Evolutionary conservation across 1,140 invertebrate species (phyloP).

Genomic region (Venturia canescens): DNA sequence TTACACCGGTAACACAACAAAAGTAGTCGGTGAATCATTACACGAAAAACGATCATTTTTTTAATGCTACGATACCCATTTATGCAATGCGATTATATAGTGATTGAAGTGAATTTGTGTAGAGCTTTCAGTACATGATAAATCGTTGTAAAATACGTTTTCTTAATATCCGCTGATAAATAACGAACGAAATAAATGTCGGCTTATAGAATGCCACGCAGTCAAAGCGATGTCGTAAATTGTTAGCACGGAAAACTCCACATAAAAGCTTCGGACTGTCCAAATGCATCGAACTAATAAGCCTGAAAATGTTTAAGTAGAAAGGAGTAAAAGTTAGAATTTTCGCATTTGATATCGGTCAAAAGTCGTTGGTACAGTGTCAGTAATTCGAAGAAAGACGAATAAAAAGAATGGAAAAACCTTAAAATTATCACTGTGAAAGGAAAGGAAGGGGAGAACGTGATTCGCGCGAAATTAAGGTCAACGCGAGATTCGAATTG

Average conservation of each 20-base stretch:
- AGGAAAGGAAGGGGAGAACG: background rate
- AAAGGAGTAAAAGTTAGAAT: background rate
- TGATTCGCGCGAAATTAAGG: background rate
- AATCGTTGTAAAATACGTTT: background rate
- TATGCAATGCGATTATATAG: background rate
- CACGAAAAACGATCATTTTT: background rate
- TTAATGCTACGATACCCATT: background rate
- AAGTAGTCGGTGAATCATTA: background rate
- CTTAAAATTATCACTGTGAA: background rate
- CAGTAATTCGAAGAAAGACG: background rate
- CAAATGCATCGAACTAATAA: background rate
- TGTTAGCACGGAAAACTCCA: background rate
- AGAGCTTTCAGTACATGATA: background rate
- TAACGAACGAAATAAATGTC: background rate
- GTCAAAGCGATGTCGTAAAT: background rate
- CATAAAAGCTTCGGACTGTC: background rate
- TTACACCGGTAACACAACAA: background rate
- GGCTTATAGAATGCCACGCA: background rate
- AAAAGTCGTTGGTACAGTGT: background rate
- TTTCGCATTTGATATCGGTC: background rate
- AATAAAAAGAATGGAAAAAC: background rate
- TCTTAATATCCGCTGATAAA: background rate
- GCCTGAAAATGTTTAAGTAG: background rate
- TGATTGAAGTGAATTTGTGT: conserved; percentile 8
- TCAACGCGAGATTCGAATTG: conserved; percentile 25